phyloP scores from a whole-genome alignment of 2,113 vertebrate species.

The Prietella phreatophila region DNA sequence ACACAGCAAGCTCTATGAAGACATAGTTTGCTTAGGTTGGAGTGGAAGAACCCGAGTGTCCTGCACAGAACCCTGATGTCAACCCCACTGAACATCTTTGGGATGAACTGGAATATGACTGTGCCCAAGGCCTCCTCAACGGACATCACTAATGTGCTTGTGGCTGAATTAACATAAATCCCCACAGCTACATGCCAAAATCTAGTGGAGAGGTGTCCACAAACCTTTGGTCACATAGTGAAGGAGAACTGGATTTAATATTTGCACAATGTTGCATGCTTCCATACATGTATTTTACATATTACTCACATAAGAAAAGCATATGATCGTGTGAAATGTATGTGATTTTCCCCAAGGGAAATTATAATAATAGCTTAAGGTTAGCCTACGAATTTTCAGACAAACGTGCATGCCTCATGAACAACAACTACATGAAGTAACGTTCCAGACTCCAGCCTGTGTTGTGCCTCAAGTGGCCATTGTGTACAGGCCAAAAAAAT shows the following conservation, averaged over 20 bases:
- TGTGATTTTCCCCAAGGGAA: neutral
- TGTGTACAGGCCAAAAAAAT: neutral
- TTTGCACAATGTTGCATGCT: neutral
- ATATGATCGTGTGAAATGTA: neutral
- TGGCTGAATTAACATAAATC: neutral
- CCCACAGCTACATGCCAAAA: neutral
- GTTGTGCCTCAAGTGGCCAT: slow-evolving; percentile 37
- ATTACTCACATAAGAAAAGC: neutral
- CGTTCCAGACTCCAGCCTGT: slow-evolving; percentile 25
- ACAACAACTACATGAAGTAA: slow-evolving; percentile 36
- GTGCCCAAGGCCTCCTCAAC: neutral
- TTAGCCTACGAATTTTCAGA: slow-evolving; percentile 51
- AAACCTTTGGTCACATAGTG: neutral
- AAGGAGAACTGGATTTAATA: neutral
- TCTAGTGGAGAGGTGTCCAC: neutral
- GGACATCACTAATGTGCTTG: neutral
- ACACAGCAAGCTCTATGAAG: neutral
- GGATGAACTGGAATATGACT: neutral
- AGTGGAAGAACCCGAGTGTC: neutral
- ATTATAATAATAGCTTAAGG: neutral
- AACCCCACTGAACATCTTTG: neutral
- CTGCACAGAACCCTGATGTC: neutral
- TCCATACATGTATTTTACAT: neutral
- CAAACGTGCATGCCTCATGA: slow-evolving; percentile 27
- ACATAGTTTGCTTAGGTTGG: neutral